Conservation (phyloP, 1,140 invertebrate species). For the Dinoponera quadriceps region DNA sequence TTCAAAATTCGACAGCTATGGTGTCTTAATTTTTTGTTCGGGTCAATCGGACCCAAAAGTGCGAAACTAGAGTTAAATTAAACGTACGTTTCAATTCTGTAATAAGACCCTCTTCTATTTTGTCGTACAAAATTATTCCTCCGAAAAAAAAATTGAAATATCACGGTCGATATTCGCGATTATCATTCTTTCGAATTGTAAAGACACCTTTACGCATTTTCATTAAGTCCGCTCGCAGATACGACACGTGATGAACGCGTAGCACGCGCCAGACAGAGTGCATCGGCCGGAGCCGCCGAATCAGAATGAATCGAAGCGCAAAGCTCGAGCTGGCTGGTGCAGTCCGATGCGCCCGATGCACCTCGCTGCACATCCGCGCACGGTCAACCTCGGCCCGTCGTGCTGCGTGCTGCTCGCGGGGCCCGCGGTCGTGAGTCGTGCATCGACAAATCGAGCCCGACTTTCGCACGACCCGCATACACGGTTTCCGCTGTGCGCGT, state of each 20-base stretch:
- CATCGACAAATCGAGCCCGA: constrained; percentile 71
- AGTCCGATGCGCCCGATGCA: neutral
- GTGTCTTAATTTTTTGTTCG: too few species aligned
- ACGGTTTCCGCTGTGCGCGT: constrained; percentile 42
- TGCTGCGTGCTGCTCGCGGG: constrained; percentile 3
- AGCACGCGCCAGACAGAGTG: neutral
- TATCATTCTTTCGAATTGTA: too few species aligned
- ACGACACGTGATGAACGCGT: neutral
- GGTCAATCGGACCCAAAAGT: too few species aligned
- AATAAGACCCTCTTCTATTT: too few species aligned
- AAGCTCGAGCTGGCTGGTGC: neutral
- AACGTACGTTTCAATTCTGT: too few species aligned
- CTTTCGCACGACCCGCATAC: constrained; percentile 72
- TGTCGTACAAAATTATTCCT: too few species aligned
- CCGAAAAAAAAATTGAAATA: too few species aligned
- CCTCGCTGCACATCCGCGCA: constrained; percentile 9
- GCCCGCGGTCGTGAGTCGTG: constrained; percentile 62
- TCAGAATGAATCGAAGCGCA: neutral
- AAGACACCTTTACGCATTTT: neutral
- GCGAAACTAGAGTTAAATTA: too few species aligned
- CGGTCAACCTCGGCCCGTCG: neutral
- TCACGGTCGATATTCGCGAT: too few species aligned
- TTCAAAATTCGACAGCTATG: too few species aligned
- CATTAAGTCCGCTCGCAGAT: neutral
- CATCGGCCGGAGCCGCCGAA: neutral